A percentile compares a stretch with the other conserved stretches of the same genome.
Evolutionary conservation across 2,113 vertebrate genomes (phyloP).

Genomic region (Abramis brama): DNA sequence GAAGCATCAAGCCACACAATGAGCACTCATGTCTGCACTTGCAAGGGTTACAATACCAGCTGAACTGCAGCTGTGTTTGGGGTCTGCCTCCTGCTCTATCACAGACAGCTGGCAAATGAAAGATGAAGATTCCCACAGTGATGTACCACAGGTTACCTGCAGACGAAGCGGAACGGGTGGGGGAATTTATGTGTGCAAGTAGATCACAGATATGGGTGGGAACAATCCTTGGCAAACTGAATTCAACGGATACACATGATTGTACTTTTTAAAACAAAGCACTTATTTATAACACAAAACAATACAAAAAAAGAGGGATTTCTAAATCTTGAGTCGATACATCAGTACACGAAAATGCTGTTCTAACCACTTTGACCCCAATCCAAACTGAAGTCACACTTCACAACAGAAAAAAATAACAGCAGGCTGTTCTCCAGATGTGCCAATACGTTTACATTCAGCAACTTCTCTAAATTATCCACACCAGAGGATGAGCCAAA

Average conservation of each 20-base stretch:
- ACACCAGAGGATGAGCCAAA: neutral
- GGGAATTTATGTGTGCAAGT: neutral
- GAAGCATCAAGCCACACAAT: conserved; percentile 55
- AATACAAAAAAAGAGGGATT: conserved; percentile 7
- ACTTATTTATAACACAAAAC: neutral
- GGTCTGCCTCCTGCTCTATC: conserved; percentile 56
- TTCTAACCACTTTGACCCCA: conserved; percentile 62
- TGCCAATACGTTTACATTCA: conserved; percentile 55
- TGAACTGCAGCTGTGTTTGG: conserved; percentile 78
- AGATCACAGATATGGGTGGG: neutral
- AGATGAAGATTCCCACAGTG: conserved; percentile 47
- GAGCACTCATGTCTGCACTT: conserved; percentile 72
- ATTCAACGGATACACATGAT: conserved; percentile 38
- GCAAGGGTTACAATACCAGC: conserved; percentile 66
- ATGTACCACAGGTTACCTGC: conserved; percentile 13
- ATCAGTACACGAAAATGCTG: conserved; percentile 44
- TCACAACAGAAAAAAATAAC: conserved; percentile 68
- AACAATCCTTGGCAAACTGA: neutral
- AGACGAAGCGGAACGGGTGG: conserved; percentile 11
- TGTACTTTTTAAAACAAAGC: neutral
- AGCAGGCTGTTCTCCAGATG: conserved; percentile 61
- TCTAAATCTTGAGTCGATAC: conserved; percentile 47
- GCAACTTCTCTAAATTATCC: conserved; percentile 44
- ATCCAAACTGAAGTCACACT: conserved; percentile 62
- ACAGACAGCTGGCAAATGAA: conserved; percentile 62